Evolutionary conservation across 1,140 invertebrate genomes (phyloP).

Genomic region (Dolichoris vasculosae): DNA sequence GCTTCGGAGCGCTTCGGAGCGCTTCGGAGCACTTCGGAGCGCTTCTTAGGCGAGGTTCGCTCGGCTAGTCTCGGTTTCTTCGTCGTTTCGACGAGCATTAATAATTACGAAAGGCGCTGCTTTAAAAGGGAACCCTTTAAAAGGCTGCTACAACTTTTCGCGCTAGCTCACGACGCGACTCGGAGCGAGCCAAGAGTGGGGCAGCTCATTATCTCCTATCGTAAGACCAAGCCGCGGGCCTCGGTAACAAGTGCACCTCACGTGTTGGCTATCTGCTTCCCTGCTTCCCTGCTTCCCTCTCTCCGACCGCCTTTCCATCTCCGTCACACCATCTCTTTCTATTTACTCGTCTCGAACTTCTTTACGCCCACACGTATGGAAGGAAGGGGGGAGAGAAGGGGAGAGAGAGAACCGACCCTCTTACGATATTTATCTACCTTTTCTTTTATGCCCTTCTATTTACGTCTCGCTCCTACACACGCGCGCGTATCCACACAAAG

Average conservation of each 20-base stretch:
- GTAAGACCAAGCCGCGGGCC: neutral
- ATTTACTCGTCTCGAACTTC: constrained; percentile 1
- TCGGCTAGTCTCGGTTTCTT: neutral
- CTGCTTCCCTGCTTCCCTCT: constrained; percentile 1
- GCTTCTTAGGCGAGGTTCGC: neutral
- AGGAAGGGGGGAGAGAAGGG: too few species aligned
- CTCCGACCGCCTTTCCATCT: neutral
- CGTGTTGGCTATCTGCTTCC: neutral
- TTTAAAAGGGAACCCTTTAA: constrained; percentile 25
- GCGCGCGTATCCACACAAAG: too few species aligned
- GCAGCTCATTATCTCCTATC: constrained; percentile 42
- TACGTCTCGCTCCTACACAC: constrained; percentile 33
- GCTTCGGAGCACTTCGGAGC: too few species aligned
- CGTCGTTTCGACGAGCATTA: neutral
- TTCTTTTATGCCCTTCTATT: neutral
- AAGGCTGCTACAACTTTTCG: neutral
- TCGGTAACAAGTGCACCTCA: constrained; percentile 42
- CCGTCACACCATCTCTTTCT: neutral
- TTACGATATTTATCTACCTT: neutral
- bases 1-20: too few species aligned
- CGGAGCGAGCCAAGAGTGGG: neutral
- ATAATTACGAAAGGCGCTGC: neutral
- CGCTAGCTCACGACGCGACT: neutral
- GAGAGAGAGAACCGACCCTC: neutral
- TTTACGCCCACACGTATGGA: neutral